A percentile compares a stretch with the other conserved stretches of the same genome.
phyloP scores from a whole-genome alignment of 2,797 vertebrate genomes.

The Fringilla coelebs region DNA sequence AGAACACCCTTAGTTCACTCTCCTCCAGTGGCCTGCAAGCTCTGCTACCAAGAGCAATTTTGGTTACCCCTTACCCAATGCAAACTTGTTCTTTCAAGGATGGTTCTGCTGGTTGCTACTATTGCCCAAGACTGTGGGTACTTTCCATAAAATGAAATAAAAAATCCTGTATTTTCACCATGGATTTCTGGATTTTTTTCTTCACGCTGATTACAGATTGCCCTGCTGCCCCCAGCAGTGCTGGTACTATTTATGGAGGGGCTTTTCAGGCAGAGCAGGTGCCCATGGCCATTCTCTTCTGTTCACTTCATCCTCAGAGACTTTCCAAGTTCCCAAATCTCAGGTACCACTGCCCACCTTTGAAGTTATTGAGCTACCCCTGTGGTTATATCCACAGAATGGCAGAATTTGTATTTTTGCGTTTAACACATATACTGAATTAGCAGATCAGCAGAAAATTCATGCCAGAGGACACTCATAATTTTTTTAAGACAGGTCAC shows the following conservation, averaged over 20 bases:
- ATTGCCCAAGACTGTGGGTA: neutral
- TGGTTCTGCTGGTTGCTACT: neutral
- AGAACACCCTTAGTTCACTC: neutral
- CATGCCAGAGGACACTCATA: neutral
- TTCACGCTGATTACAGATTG: neutral
- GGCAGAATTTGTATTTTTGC: neutral
- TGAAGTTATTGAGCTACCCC: neutral
- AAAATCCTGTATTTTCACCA: neutral
- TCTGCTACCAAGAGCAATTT: neutral
- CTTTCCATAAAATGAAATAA: neutral
- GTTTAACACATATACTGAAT: neutral
- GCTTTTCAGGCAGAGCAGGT: neutral
- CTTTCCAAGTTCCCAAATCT: neutral
- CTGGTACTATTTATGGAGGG: neutral
- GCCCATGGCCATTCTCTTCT: accelerated
- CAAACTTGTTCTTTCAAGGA: neutral
- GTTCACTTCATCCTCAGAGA: neutral
- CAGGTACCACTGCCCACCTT: neutral
- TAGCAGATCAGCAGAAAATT: neutral
- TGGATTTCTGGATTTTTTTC: neutral
- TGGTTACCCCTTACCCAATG: neutral
- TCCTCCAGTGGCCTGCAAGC: neutral
- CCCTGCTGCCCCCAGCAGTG: neutral
- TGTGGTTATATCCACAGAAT: neutral
- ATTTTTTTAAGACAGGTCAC: neutral